Evolutionary conservation across 2,113 vertebrate genomes (phyloP), one percentile per base, ranked within the genome.

Genomic region (Chinchilla lanigera): DNA sequence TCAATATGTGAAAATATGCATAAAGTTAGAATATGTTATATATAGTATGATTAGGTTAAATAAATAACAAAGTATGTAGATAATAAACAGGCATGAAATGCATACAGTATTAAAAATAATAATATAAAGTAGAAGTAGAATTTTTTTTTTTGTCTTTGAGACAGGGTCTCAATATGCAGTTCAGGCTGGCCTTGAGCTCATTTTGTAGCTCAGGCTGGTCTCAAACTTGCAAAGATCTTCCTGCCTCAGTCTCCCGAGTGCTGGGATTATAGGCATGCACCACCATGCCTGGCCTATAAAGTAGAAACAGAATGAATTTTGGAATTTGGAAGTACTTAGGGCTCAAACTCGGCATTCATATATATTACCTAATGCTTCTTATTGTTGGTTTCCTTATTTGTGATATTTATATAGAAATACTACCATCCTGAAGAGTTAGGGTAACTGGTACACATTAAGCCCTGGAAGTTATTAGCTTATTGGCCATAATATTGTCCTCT

Each of bases 401-500:
- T 83, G 86, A 60, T 75, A 61, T 63, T 35, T 24, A 41, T 20
- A 19, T 54, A 84, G 77, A 90, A n/a, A 3, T 87, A 38, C 63
- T 60, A 2, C 38, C 17, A 16, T 22, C 50, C 30, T 38, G 60
- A 77, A 28, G 20, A 11, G 58, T 47, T 89, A 30, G 10, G 84
- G 14, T 90, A 50, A 54, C 67, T 92, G 78, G 58, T 92, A 7
- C 33, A 52, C 52, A 20, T 83, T 56, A 84, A 81, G 10, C 80
- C 12, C 67, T 90, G 41, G 65, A 96, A 90, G 85, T 89, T 38
- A 77, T n/a, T 86, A 84, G 33, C 13, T 89, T 85, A 56, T 73
- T 94, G 47, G 35, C 20, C 13, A 47, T 89, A 77, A 56, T 44
- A 19, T 19, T 35, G 84, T 84, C 81, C 3, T 12, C 47, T 77